Conservation (phyloP, 2,797 vertebrate genomes). For the Betta splendens region DNA sequence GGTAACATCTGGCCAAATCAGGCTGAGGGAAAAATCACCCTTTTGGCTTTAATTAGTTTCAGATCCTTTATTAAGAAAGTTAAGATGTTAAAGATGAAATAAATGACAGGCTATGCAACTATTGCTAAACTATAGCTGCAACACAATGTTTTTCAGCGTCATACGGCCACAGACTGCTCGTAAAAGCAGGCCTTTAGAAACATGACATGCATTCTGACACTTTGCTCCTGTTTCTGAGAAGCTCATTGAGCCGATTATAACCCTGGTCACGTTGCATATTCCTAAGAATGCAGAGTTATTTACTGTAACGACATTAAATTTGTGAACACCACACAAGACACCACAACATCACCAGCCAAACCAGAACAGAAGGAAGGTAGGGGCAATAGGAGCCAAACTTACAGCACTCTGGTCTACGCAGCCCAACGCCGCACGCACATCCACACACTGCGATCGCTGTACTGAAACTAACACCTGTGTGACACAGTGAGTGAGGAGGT, state of each 20-base stretch:
- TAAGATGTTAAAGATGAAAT: background rate
- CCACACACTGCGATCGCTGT: constrained; percentile 12
- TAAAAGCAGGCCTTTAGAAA: constrained; percentile 9
- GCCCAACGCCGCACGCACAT: background rate
- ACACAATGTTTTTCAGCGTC: background rate
- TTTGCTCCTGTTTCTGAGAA: too few relatives aligned
- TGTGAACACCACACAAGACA: background rate
- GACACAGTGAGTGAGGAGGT: constrained; percentile 5
- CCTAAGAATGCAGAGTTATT: too few relatives aligned
- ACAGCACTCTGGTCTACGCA: constrained; percentile 25
- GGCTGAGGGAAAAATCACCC: background rate
- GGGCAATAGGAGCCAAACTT: constrained; percentile 10
- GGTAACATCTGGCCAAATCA: background rate
- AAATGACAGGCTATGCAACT: background rate
- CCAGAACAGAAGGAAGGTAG: background rate
- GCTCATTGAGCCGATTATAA: too few relatives aligned
- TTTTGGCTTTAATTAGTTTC: background rate
- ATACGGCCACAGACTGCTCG: background rate
- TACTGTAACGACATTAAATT: background rate
- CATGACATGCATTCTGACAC: too few relatives aligned
- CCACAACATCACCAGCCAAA: background rate
- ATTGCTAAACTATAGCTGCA: background rate
- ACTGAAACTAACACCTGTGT: constrained; percentile 23
- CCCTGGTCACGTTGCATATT: too few relatives aligned
- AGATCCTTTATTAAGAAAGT: background rate